Conservation (phyloP, 2,888 invertebrate genomes). For the Autographa pulchrina region DNA sequence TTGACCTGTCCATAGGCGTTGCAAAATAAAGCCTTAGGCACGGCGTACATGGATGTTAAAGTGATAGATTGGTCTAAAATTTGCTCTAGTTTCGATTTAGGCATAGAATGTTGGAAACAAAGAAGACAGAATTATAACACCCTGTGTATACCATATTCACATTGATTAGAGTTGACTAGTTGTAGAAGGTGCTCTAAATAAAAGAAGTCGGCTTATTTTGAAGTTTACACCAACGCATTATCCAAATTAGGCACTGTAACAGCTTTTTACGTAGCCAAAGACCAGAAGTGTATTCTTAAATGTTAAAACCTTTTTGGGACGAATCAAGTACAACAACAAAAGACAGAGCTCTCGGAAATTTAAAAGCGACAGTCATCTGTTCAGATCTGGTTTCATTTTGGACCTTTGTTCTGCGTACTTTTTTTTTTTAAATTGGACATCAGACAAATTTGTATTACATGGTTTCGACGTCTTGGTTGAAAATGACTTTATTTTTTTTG, state of each 20-base stretch:
- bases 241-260: not conserved
- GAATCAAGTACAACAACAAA: constrained; percentile 39
- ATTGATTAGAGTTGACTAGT: too few relatives aligned
- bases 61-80: constrained; percentile 20
- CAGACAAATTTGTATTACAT: too few relatives aligned
- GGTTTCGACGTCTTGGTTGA: too few relatives aligned
- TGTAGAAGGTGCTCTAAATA: too few relatives aligned
- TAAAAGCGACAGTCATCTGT: constrained; percentile 7
- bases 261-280: not conserved
- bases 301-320: constrained; percentile 24
- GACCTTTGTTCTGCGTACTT: constrained; percentile 14
- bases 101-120: not conserved
- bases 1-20: constrained; percentile 78
- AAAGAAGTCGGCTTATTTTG: too few relatives aligned
- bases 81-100: constrained; percentile 9
- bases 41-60: constrained; percentile 54
- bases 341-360: constrained; percentile 19
- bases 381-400: not conserved
- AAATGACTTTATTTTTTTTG: too few relatives aligned
- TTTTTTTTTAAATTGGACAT: too few relatives aligned
- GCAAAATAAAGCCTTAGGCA: constrained; percentile 65
- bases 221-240: not conserved
- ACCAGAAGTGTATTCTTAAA: constrained; percentile 8
- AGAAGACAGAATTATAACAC: not conserved
- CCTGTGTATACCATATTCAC: too few relatives aligned